Conservation (phyloP, 2,113 vertebrate genomes). For the Ahaetulla prasina region DNA sequence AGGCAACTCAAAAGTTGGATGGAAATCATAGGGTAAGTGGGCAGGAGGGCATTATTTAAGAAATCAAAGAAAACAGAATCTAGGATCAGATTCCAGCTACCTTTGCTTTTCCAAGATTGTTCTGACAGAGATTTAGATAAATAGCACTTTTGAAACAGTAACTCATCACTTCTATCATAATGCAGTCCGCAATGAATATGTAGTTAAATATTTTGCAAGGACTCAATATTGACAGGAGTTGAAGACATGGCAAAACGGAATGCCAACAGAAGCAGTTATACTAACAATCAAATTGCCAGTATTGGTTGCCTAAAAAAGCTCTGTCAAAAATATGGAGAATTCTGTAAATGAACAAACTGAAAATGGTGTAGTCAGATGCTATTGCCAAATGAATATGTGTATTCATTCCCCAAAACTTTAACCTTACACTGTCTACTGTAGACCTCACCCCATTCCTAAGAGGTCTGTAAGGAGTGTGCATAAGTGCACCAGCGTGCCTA, state of each 20-base stretch:
- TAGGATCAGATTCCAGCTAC: background rate
- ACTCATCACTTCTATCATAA: background rate
- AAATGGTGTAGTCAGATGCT: background rate
- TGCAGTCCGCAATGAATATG: background rate
- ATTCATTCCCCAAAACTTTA: no score
- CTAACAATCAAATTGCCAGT: background rate
- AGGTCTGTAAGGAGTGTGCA: no score
- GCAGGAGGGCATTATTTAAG: background rate
- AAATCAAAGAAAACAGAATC: background rate
- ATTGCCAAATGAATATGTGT: background rate
- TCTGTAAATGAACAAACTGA: background rate
- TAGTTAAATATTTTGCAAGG: background rate
- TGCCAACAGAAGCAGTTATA: background rate
- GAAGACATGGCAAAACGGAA: background rate
- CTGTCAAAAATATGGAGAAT: background rate
- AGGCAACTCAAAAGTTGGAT: background rate
- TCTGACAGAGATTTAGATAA: background rate
- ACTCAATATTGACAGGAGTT: background rate
- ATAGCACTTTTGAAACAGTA: background rate
- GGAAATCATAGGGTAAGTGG: background rate
- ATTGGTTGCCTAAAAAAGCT: background rate
- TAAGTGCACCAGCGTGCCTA: no score
- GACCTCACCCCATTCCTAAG: no score
- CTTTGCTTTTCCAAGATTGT: background rate
- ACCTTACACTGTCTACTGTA: no score